phyloP scores from a whole-genome alignment of 2,797 vertebrate genomes.

The Scyliorhinus canicula region DNA sequence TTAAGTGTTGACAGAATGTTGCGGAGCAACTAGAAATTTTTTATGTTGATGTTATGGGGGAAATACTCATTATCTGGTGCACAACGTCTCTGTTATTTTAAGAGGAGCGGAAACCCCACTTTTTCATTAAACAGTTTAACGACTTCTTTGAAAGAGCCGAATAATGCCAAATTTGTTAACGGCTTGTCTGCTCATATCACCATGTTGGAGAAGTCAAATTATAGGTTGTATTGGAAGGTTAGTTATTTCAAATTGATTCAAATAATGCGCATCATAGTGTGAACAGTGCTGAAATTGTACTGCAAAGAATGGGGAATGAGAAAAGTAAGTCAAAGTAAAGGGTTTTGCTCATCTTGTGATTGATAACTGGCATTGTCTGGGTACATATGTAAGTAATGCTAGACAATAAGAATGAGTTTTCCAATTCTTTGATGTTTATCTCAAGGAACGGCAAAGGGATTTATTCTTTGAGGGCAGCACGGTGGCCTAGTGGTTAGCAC shows the following conservation, averaged over 20 bases:
- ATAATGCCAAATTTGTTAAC: not conserved
- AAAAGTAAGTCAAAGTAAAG: not conserved
- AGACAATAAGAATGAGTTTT: not conserved
- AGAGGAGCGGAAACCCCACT: not conserved
- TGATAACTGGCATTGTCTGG: not conserved
- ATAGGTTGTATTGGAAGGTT: not conserved
- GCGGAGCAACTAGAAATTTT: not conserved
- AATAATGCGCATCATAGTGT: not conserved
- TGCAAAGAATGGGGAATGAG: not conserved
- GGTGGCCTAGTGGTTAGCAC: too few species aligned
- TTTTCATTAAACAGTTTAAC: not conserved
- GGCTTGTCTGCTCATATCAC: not conserved
- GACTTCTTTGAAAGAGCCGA: not conserved
- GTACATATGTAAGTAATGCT: not conserved
- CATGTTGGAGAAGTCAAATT: not conserved
- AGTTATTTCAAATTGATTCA: not conserved
- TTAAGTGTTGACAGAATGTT: not conserved
- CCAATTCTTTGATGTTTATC: not conserved
- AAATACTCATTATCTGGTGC: not conserved
- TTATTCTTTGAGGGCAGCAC: too few species aligned
- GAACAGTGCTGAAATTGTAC: not conserved
- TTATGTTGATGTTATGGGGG: not conserved
- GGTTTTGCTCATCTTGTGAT: not conserved
- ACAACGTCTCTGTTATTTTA: not conserved
- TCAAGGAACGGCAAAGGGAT: not conserved